Base-by-base conservation (phyloP, 2,888 invertebrate genomes). In the Punctoribates punctum region DNA sequence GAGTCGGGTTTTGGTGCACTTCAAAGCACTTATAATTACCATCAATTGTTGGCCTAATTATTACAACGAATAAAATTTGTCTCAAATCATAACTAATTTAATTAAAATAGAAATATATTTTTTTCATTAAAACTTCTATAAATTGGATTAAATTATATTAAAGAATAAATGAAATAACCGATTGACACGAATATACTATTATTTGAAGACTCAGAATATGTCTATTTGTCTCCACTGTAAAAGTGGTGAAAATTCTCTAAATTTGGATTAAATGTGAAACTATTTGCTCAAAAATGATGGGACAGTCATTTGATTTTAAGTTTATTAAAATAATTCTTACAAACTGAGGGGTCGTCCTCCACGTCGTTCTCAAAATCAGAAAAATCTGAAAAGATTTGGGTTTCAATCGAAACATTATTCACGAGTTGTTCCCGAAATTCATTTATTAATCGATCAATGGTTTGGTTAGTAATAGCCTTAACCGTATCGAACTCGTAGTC, bases 1-100 rank as follows among this genome's bases (percentile, higher is more conserved):
- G 23, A 25, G 15, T 74, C 73, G 62, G 2, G 73, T 76, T 8
- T 27, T 27, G 8, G 29, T 23, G 23, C 76, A 76, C 20, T 73
- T 46, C 25, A 74, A 8, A 46, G 62, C 73, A 27, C 54, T 73
- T 25, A 76, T 65, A 6, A 76, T 42, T 17, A 54, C 73, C 60
- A 76, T 54, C 20, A 73, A 29, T 4, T 54, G 46, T 46, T 48
- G 25, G 38, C 73, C 73, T 73, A 13, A 67, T 38, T 17, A 3
- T n/a, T 60, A 11, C 4, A 57, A 57, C 15, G 46, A 11, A 46
- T 46, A 46, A 60, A 23, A 60, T 23, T 25, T 23, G 62, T 25
- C 62, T 8, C 15, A 67, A 67, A 67, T n/a, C n/a, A n/a, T n/a
- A n/a, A n/a, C n/a, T n/a, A n/a, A n/a, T n/a, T n/a, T n/a, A n/a